phyloP scores from a whole-genome alignment of 1,140 invertebrate genomes.

The Caligus rogercresseyi region DNA sequence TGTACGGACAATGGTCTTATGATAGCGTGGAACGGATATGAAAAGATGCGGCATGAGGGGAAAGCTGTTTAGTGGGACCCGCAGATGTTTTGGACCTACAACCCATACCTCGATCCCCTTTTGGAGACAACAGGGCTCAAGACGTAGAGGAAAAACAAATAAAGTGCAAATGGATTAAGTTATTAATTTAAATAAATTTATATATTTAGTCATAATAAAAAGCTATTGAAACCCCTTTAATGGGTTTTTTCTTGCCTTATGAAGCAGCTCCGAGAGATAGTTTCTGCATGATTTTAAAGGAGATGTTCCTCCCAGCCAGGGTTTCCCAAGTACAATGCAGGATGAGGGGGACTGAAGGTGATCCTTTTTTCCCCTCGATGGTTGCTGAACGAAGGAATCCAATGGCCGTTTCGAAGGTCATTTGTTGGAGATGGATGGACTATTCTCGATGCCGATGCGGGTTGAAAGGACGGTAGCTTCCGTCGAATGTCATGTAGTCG shows the following conservation, averaged over 20 bases:
- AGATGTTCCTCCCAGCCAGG: conserved; percentile 4
- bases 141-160: conserved; percentile 37
- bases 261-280: too few species aligned
- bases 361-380: conserved; percentile 33
- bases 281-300: conserved; percentile 9
- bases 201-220: background rate
- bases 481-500: conserved; percentile 95
- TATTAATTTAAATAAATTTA: conserved; percentile 24
- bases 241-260: too few species aligned
- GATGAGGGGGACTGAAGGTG: conserved; percentile 3
- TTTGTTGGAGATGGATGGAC: conserved; percentile 82
- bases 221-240: too few species aligned
- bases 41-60: conserved; percentile 37
- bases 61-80: conserved; percentile 28
- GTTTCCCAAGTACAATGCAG: conserved; percentile 7
- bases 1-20: conserved; percentile 98
- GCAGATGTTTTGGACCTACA: conserved; percentile 32
- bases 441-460: conserved; percentile 68
- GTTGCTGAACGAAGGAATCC: conserved; percentile 67
- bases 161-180: conserved; percentile 40
- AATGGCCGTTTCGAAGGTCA: conserved; percentile 88
- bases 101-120: conserved; percentile 33
- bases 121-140: conserved; percentile 38
- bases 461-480: conserved; percentile 70
- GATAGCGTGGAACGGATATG: conserved; percentile 95